A percentile compares a stretch with the other conserved stretches of the same genome.
phyloP scores from a whole-genome alignment of 92 coral and sea anemone species.

The Paramuricea clavata region DNA sequence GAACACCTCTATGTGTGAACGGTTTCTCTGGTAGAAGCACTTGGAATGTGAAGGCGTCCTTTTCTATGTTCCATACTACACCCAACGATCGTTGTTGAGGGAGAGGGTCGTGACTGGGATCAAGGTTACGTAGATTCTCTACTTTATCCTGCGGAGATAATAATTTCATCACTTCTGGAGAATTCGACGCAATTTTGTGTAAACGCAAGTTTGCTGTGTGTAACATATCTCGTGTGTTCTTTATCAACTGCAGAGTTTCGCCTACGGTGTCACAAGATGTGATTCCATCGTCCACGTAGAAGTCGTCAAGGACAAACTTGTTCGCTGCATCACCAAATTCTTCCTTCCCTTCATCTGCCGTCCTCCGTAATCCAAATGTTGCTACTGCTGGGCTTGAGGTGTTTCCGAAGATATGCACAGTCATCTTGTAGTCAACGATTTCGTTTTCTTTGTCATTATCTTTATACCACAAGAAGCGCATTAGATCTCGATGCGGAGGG shows the following conservation, averaged over 20 bases:
- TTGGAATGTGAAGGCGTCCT: constrained; percentile 43
- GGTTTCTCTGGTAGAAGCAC: constrained; percentile 61
- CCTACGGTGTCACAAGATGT: constrained; percentile 46
- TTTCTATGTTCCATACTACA: constrained; percentile 43
- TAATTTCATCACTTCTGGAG: constrained; percentile 22
- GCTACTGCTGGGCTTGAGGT: constrained; percentile 56
- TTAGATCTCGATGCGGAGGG: constrained; percentile 59
- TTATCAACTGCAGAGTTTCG: no score
- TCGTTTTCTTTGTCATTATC: constrained; percentile 8
- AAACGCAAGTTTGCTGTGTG: constrained; percentile 49
- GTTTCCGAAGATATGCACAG: constrained; percentile 36
- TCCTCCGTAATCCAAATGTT: constrained; percentile 44
- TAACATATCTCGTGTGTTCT: constrained; percentile 41
- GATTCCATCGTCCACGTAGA: constrained; percentile 56
- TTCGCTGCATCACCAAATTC: constrained; percentile 3
- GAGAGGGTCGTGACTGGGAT: constrained; percentile 40
- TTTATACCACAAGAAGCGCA: constrained; percentile 12
- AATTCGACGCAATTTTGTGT: neutral
- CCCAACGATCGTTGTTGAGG: constrained; percentile 52
- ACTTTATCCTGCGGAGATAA: neutral
- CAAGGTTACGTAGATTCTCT: constrained; percentile 50
- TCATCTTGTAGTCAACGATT: constrained; percentile 7
- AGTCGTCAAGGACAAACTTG: constrained; percentile 8
- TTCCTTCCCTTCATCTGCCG: constrained; percentile 47
- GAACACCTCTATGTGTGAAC: constrained; percentile 60